These are phyloP conservation scores for Ophion ventricosus DNA, from an alignment of 2,888 invertebrate genomes.

Conservation along the genomic window DNA sequence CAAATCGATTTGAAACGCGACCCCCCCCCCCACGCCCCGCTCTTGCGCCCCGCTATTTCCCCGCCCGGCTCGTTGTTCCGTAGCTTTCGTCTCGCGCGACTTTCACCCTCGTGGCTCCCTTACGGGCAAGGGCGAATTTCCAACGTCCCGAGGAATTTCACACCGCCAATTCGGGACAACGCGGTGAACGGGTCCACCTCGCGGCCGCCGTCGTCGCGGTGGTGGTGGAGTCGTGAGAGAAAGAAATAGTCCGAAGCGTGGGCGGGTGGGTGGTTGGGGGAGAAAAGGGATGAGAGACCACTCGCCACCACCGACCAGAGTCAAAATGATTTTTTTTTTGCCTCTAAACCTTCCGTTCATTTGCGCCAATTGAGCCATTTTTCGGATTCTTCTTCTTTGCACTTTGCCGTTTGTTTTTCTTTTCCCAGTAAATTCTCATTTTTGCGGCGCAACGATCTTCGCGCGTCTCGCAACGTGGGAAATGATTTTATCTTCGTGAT, in stretches of 20 bases:
- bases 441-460: constrained; percentile 4
- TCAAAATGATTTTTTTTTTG: constrained; percentile 57
- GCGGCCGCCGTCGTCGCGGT: constrained; percentile 68
- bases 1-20: constrained; percentile 82
- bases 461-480: background rate
- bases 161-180: constrained; percentile 79
- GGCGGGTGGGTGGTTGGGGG: constrained; percentile 46
- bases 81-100: too few species aligned
- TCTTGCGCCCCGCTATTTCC: too few species aligned
- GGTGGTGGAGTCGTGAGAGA: constrained; percentile 67
- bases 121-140: constrained; percentile 75
- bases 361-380: constrained; percentile 69
- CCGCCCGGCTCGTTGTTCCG: too few species aligned
- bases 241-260: constrained; percentile 23
- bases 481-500: too few species aligned
- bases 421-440: constrained; percentile 24
- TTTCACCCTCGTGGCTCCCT: constrained; percentile 74
- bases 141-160: constrained; percentile 68
- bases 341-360: constrained; percentile 17
- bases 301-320: constrained; percentile 31
- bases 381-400: constrained; percentile 28
- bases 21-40: constrained; percentile 72
- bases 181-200: constrained; percentile 66
- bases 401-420: constrained; percentile 8
- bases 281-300: constrained; percentile 12